Conservation (phyloP, 2,113 vertebrate genomes). For the Toxotes jaculatrix region DNA sequence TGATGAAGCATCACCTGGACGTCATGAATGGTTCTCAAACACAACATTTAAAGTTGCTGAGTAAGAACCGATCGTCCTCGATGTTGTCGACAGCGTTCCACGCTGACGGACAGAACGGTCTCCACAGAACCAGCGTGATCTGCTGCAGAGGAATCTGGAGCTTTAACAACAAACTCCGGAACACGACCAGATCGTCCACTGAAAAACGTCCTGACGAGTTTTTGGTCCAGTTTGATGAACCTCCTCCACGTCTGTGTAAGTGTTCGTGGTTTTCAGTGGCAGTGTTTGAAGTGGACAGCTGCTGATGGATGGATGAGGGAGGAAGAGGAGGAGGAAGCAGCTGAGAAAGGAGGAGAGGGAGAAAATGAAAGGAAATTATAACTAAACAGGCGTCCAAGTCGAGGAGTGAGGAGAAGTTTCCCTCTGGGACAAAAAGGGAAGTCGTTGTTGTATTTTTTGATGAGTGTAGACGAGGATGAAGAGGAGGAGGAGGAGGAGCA, state of each 20-base stretch:
- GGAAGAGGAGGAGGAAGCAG: background rate
- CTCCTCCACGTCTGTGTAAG: background rate
- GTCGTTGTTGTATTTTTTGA: background rate
- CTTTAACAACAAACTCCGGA: no score
- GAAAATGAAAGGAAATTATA: background rate
- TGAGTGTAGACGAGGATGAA: background rate
- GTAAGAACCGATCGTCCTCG: background rate
- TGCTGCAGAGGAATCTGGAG: no score
- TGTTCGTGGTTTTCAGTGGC: background rate
- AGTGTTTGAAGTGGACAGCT: background rate
- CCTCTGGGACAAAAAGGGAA: background rate
- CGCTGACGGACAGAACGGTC: no score
- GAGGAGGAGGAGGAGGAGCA: conserved; percentile 1
- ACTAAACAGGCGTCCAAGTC: background rate
- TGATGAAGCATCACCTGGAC: background rate
- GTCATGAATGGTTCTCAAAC: background rate
- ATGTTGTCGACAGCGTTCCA: no score
- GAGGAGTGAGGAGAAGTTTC: background rate
- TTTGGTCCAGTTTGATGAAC: background rate
- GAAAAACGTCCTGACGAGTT: no score
- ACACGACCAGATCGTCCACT: no score
- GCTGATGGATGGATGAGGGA: conserved; percentile 1
- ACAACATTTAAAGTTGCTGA: background rate
- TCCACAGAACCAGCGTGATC: no score
- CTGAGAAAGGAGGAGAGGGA: background rate